A percentile compares a stretch with the other conserved stretches of the same genome.
These are phyloP conservation scores for Diogma glabrata DNA, from an alignment of 2,888 invertebrate species.

Conservation along the genomic window DNA sequence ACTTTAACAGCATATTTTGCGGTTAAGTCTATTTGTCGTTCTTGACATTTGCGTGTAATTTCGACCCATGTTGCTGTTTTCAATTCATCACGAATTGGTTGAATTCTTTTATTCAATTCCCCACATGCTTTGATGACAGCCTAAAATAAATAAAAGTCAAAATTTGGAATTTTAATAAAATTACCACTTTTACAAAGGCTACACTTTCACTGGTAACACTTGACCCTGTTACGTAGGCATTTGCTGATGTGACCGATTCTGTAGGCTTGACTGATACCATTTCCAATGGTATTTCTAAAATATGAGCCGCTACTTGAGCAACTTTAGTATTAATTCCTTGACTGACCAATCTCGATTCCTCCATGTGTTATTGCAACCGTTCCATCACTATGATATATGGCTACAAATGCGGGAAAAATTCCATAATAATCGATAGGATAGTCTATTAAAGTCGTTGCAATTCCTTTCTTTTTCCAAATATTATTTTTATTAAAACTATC, in stretches of 20 bases:
- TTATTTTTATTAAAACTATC: conserved; percentile 52
- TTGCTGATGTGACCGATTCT: conserved; percentile 53
- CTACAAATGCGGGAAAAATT: conserved; percentile 46
- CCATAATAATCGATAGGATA: conserved; percentile 45
- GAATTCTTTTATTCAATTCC: conserved; percentile 44
- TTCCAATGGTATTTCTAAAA: conserved; percentile 54
- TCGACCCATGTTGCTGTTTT: conserved; percentile 45
- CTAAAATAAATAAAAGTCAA: conserved; percentile 34
- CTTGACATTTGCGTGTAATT: conserved; percentile 42
- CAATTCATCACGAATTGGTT: conserved; percentile 44
- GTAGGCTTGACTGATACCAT: conserved; percentile 53
- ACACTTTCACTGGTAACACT: conserved; percentile 59
- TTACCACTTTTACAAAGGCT: conserved; percentile 37
- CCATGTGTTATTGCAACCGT: conserved; percentile 59
- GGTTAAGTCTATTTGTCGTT: conserved; percentile 45
- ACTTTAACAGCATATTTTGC: conserved; percentile 46
- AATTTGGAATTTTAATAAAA: no score
- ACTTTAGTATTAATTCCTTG: conserved; percentile 69
- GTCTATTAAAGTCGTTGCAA: conserved; percentile 54
- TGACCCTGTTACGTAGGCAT: conserved; percentile 55
- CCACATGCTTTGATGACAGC: conserved; percentile 52
- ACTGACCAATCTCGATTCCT: conserved; percentile 65
- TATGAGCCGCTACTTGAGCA: conserved; percentile 62
- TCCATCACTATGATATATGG: conserved; percentile 59
- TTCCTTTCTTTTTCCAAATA: conserved; percentile 69